Evolutionary conservation across 1,140 invertebrate genomes (phyloP).

Genomic region (roundworm (Caenorhabditis elegans)): DNA sequence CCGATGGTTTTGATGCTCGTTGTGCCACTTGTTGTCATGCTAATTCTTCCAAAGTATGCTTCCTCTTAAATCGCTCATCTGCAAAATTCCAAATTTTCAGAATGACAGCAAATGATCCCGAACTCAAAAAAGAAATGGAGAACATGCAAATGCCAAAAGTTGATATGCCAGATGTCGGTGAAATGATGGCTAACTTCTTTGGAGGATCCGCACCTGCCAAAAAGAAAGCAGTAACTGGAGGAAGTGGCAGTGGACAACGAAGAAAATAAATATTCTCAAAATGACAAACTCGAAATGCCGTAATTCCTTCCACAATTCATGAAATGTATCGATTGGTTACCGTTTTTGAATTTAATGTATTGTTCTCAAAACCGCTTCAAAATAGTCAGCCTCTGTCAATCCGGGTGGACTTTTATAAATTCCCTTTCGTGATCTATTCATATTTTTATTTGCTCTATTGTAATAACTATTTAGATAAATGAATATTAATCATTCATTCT

Average conservation of each 20-base stretch:
- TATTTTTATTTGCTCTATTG: no score
- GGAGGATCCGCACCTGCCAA: slow-evolving; percentile 41
- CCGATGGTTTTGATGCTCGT: slow-evolving; percentile 69
- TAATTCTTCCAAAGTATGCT: slow-evolving; percentile 68
- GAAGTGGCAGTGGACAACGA: background rate
- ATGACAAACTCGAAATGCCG: background rate
- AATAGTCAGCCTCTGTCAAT: background rate
- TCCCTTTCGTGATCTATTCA: background rate
- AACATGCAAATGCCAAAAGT: slow-evolving; percentile 51
- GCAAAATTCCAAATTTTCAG: background rate
- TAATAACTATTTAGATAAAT: no score
- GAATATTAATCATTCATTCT: no score
- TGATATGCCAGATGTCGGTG: slow-evolving; percentile 55
- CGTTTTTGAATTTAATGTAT: background rate
- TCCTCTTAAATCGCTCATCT: background rate
- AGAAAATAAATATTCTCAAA: background rate
- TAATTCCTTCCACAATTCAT: background rate
- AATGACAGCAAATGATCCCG: slow-evolving; percentile 69
- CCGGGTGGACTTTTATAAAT: background rate
- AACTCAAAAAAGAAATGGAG: slow-evolving; percentile 67
- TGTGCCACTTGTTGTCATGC: slow-evolving; percentile 68
- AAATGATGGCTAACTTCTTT: slow-evolving; percentile 54
- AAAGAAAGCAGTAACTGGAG: background rate
- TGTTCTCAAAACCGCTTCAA: background rate
- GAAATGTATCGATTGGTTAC: background rate